A percentile compares a stretch with the other conserved stretches of the same genome.
phyloP scores from a whole-genome alignment of 1,140 invertebrate species.

The Caenorhabditis inopinata region DNA sequence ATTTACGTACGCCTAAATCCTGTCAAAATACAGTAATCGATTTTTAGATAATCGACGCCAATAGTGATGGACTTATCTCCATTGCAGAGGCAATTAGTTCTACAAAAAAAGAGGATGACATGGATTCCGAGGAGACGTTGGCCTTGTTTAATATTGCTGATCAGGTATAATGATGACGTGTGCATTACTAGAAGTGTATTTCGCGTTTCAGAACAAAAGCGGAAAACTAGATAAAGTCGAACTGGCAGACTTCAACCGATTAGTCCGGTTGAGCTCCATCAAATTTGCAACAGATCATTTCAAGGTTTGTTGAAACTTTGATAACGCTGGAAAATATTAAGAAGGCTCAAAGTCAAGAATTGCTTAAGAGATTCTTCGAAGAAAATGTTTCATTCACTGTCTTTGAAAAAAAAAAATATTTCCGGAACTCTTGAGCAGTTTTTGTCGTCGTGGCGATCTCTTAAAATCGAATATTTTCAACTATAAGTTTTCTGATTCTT shows the following conservation, averaged over 20 bases:
- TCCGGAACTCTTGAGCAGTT: too few species aligned
- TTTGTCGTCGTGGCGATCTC: too few species aligned
- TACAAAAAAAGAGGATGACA: conserved; percentile 59
- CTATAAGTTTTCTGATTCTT: too few species aligned
- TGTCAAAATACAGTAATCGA: too few species aligned
- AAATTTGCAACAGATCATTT: conserved; percentile 66
- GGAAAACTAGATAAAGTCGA: conserved; percentile 55
- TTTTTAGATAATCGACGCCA: conserved; percentile 51
- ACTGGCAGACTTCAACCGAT: conserved; percentile 62
- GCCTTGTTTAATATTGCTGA: conserved; percentile 62
- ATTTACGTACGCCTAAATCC: too few species aligned
- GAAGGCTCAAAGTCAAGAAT: too few species aligned
- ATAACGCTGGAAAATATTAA: too few species aligned
- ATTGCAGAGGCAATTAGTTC: conserved; percentile 56
- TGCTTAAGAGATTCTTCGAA: too few species aligned
- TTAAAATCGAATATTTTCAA: too few species aligned
- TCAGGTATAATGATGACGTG: conserved; percentile 48
- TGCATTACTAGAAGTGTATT: background rate
- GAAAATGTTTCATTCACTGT: too few species aligned
- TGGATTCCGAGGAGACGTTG: conserved; percentile 59
- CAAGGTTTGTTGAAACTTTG: conserved; percentile 43
- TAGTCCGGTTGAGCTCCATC: conserved; percentile 61
- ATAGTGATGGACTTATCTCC: conserved; percentile 59
- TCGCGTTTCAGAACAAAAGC: conserved; percentile 35
- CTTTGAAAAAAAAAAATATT: too few species aligned